Conservation (phyloP, 2,797 vertebrate genomes). For the Lepus oiostolus region DNA sequence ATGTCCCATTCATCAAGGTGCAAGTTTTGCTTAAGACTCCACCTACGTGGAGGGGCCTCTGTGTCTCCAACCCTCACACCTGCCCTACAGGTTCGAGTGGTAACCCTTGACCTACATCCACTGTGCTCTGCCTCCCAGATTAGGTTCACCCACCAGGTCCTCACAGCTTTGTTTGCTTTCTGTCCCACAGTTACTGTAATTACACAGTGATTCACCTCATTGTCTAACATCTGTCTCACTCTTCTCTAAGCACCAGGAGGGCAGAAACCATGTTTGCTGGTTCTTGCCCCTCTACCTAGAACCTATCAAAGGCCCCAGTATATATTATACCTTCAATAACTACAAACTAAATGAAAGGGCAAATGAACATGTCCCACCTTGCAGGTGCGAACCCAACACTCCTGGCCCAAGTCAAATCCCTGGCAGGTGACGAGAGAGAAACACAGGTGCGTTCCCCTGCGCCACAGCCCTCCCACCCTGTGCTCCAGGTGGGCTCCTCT, state of each 20-base stretch:
- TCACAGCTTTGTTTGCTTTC: background rate
- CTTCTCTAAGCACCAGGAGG: background rate
- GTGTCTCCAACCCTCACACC: background rate
- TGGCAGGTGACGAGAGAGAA: background rate
- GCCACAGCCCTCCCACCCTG: background rate
- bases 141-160: background rate
- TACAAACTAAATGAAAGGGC: background rate
- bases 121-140: background rate
- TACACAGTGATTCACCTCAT: background rate
- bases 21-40: background rate
- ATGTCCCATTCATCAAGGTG: too few species aligned
- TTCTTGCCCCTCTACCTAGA: background rate
- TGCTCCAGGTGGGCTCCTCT: fast-evolving
- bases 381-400: background rate
- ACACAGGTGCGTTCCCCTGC: too few species aligned
- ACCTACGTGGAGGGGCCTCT: background rate
- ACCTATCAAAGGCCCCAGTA: background rate
- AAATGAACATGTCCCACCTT: background rate
- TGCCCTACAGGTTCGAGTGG: background rate
- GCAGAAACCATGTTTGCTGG: background rate
- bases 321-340: background rate
- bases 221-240: background rate
- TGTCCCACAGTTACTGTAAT: background rate
- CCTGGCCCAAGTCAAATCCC: background rate
- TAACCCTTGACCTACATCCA: background rate